phyloP scores from a whole-genome alignment of 1,140 invertebrate species.

The Acyrthosiphon pisum region DNA sequence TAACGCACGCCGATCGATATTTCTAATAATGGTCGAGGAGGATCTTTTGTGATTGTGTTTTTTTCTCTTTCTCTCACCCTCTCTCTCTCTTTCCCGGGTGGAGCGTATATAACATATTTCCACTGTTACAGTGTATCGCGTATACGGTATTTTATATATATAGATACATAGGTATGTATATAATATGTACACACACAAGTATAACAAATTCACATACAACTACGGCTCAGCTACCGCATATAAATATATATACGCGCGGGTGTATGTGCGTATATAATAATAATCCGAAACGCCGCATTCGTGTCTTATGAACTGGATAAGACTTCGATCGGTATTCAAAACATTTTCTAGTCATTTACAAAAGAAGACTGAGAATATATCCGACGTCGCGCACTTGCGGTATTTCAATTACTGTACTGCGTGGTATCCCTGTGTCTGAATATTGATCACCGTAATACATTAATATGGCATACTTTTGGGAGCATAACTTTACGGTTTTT shows the following conservation, averaged over 20 bases:
- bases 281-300: slow-evolving; percentile 9
- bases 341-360: slow-evolving; percentile 30
- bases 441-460: not conserved
- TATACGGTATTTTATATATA: not conserved
- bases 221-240: not conserved
- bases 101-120: not conserved
- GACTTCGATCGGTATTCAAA: slow-evolving; percentile 8
- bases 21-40: slow-evolving; percentile 23
- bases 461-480: not conserved
- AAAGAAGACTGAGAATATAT: not conserved
- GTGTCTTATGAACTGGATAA: slow-evolving; percentile 16
- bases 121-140: not conserved
- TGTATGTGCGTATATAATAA: not conserved
- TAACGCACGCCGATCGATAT: slow-evolving; percentile 9
- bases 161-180: not conserved
- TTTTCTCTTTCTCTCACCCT: not conserved
- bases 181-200: not conserved
- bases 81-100: not conserved
- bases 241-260: not conserved
- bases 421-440: not conserved
- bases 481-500: not conserved
- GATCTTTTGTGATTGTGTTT: slow-evolving; percentile 20
- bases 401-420: slow-evolving; percentile 14
- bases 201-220: not conserved
- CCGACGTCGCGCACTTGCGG: not conserved